Evolutionary conservation across 2,888 invertebrate genomes (phyloP).

Genomic region (Tubulanus polymorphus): DNA sequence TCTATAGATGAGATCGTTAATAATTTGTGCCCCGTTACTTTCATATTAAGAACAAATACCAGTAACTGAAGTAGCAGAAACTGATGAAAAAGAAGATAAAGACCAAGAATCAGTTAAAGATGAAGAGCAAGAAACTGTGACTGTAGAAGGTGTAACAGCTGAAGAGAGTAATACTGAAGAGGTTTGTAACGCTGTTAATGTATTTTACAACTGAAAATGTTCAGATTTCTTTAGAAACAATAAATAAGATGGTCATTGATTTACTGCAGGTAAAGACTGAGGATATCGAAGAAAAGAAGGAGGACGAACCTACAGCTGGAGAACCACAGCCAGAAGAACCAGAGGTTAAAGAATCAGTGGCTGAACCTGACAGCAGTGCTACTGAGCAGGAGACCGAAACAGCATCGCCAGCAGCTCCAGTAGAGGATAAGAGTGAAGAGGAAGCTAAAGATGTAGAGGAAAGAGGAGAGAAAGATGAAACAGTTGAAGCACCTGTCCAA

Average conservation of each 20-base stretch:
- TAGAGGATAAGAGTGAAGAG: not conserved
- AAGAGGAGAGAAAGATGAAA: conserved; percentile 5
- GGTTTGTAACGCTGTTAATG: too few species aligned
- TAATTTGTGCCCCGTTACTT: too few species aligned
- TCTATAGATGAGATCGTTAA: too few species aligned
- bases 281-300: not conserved
- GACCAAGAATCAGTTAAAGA: not conserved
- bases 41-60: too few species aligned
- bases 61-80: too few species aligned
- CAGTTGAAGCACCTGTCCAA: conserved; percentile 8
- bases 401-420: not conserved
- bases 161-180: too few species aligned
- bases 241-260: too few species aligned
- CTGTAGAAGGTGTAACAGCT: conserved; percentile 10
- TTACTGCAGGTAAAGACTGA: too few species aligned
- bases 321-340: not conserved
- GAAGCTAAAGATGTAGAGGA: conserved; percentile 8
- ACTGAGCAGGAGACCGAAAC: not conserved
- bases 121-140: conserved; percentile 8
- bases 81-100: too few species aligned
- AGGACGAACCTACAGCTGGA: not conserved
- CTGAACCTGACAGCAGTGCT: not conserved
- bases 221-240: too few species aligned
- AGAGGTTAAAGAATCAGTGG: not conserved
- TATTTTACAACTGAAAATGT: too few species aligned